Evolutionary conservation across 2,888 invertebrate genomes (phyloP).

Genomic region (Acanthopleura granulata): DNA sequence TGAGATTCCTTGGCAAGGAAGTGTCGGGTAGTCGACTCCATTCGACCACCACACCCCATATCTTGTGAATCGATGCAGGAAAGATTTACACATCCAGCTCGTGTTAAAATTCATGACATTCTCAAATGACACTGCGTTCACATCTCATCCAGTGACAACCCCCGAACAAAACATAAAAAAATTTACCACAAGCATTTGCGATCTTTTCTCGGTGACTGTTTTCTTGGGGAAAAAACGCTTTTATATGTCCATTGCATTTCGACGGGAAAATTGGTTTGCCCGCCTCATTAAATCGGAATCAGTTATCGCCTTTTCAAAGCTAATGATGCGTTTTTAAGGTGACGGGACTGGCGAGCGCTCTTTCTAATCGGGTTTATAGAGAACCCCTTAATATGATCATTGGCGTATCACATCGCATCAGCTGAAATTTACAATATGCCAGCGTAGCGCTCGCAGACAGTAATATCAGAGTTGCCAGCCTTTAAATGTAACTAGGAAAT

Average conservation of each 20-base stretch:
- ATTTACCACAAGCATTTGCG: no score
- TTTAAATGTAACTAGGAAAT: conserved; percentile 4
- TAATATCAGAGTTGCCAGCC: conserved; percentile 7
- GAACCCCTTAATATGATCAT: conserved; percentile 9
- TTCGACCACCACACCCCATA: no score
- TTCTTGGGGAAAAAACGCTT: not conserved
- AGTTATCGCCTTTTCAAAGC: conserved; percentile 6
- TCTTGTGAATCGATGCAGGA: no score
- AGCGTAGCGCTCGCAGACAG: not conserved
- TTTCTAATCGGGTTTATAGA: conserved; percentile 17
- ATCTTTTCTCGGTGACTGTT: not conserved
- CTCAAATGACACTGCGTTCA: no score
- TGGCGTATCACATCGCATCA: conserved; percentile 6
- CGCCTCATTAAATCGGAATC: conserved; percentile 17
- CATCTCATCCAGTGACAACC: no score
- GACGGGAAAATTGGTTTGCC: not conserved
- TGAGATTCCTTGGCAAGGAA: no score
- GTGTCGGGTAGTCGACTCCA: no score
- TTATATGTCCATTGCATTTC: conserved; percentile 7
- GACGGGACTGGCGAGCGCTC: not conserved
- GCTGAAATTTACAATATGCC: conserved; percentile 1
- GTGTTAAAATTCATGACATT: no score
- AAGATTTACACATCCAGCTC: no score
- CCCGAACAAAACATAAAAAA: no score
- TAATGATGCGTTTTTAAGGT: conserved; percentile 19